Evolutionary conservation across 2,113 vertebrate species (phyloP), one percentile per base, ranked within the genome.

Genomic region (Siniperca chuatsi): DNA sequence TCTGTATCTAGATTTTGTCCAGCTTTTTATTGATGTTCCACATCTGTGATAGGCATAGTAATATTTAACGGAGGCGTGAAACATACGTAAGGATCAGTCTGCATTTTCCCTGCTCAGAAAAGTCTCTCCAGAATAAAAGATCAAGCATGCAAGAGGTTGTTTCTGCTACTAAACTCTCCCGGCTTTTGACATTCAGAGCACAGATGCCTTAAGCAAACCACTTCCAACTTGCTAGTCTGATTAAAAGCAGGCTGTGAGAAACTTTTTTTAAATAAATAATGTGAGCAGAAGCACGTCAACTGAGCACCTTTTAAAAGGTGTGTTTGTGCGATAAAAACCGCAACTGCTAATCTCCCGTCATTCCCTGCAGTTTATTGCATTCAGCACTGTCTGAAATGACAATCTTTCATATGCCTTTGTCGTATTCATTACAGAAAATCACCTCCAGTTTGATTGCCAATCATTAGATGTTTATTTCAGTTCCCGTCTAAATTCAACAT

Each of bases 261-360:
- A 75, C 29, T 78, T 91, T 78, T 91, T 83, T 74, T 74, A 69
- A 89, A 90, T 89, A 87, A 89, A 89, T 87, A 79, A 83, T 89
- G 78, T n/a, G 55, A 83, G 73, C 68, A 62, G 66, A 37, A 77
- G 82, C 58, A 80, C 81, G 85, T 89, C 75, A 84, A 68, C 67
- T 20, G 46, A 81, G 76, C 44, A 35, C 40, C 57, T 73, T 55
- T 37, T 82, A 78, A 88, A 88, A 85, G 75, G 84, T 84, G 71
- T 83, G 76, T 82, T 76, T 78, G 54, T 64, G 79, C 3, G 55
- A 86, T 84, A 61, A 62, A 72, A 55, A 18, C 4, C 4, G 40
- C 37, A 62, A 37, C 69, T 4, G 58, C 66, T 86, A 40, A 83
- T 86, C 77, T 68, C 18, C 74, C 13, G 58, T 69, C 44, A 73